Evolutionary conservation across 2,113 vertebrate species (phyloP).

Genomic region (Myotis lucifugus): DNA sequence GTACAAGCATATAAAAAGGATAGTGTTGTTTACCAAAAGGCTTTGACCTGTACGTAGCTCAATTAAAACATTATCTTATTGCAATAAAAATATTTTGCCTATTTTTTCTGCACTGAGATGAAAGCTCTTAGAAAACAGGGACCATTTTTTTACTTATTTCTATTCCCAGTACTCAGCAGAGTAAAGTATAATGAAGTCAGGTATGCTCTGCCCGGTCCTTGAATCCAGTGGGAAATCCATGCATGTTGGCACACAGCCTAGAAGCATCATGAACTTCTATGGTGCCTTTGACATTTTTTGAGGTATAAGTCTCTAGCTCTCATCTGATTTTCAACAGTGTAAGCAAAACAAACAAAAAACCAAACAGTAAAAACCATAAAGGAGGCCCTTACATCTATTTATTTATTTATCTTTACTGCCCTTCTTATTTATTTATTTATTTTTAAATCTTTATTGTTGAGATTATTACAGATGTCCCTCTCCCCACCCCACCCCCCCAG

Average conservation of each 20-base stretch:
- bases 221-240: not conserved
- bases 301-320: not conserved
- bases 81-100: conserved; percentile 44
- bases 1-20: conserved; percentile 11
- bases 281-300: not conserved
- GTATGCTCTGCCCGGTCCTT: not conserved
- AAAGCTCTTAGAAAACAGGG: conserved; percentile 36
- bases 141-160: not conserved
- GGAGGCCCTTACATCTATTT: not conserved
- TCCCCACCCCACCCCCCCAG: too few relatives aligned
- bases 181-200: not conserved
- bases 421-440: too few relatives aligned
- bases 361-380: not conserved
- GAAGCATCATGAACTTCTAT: not conserved
- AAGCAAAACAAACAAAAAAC: not conserved
- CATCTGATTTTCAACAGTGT: not conserved
- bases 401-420: too few relatives aligned
- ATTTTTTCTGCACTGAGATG: conserved; percentile 41
- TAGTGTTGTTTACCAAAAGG: not conserved
- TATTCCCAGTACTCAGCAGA: not conserved
- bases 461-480: too few relatives aligned
- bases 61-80: conserved; percentile 41
- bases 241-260: not conserved
- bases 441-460: too few relatives aligned
- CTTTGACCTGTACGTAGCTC: conserved; percentile 25